Conservation (phyloP, 2,888 invertebrate genomes). For the Seira sanloemensis region DNA sequence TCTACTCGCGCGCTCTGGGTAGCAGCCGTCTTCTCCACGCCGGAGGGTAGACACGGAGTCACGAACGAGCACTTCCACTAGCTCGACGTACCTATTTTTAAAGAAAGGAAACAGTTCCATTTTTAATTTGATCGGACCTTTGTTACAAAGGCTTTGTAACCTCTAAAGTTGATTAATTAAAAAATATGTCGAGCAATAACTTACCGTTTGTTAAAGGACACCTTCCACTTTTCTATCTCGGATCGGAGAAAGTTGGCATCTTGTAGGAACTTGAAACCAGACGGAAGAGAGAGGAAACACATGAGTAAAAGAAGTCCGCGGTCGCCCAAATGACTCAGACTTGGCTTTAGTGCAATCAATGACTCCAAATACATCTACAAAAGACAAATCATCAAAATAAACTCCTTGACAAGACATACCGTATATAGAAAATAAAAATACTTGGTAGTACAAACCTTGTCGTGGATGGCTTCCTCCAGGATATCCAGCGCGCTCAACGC, state of each 20-base stretch:
- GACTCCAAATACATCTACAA: conserved; percentile 84
- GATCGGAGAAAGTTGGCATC: conserved; percentile 82
- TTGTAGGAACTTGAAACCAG: conserved; percentile 82
- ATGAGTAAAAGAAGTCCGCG: conserved; percentile 86
- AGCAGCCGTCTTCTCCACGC: conserved; percentile 86
- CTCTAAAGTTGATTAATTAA: too few species aligned
- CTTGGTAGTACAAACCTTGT: conserved; percentile 79
- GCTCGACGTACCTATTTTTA: conserved; percentile 89
- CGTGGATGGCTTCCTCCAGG: conserved; percentile 94
- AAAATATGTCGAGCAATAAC: too few species aligned
- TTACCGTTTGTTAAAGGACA: conserved; percentile 84
- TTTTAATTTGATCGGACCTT: too few species aligned
- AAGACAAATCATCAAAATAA: too few species aligned
- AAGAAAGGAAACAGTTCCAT: too few species aligned
- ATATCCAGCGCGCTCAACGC: conserved; percentile 87
- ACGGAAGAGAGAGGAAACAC: conserved; percentile 84
- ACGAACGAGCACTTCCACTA: conserved; percentile 92
- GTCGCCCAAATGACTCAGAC: conserved; percentile 84
- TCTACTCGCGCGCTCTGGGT: conserved; percentile 82
- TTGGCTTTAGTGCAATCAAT: conserved; percentile 83
- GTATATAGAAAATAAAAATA: background rate
- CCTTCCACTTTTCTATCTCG: conserved; percentile 88
- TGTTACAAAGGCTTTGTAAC: too few species aligned
- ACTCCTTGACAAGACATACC: too few species aligned
- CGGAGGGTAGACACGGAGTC: conserved; percentile 91